Base-by-base conservation (phyloP, 2,797 vertebrate species). In the Hafferia zeledoni region DNA sequence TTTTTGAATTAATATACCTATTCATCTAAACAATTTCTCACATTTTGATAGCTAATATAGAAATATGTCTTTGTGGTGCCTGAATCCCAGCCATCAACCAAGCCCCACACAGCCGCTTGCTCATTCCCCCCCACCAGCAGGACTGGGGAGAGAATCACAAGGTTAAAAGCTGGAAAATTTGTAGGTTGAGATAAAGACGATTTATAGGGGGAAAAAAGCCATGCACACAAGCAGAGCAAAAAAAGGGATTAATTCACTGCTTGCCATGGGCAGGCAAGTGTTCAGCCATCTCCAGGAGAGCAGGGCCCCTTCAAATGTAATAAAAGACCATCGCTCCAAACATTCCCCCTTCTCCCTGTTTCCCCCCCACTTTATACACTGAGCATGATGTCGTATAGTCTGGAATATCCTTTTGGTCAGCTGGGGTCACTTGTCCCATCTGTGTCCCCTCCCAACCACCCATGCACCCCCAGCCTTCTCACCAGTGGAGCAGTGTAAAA, bases 31-130 rank as follows among this genome's bases (percentile, higher is more conserved):
- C 5, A 67, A 18, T 56, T 88, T 67, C 25, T 85, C 65, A 60
- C n/a, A 23, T 15, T 43, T 72, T 63, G 27, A 23, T 46, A 28
- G 5, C 25, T 55, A 37, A 27, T n/a, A 33, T 1, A 61, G 25
- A 56, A 72, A 49, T 27, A 2, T 31, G 13, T 39, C 14, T 57
- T 44, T 33, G 28, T 5, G 18, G n/a, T 46, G 44, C 2, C 33
- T 77, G 64, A 52, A 39, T 11, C 4, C 19, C 17, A 16, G n/a
- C 1, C 24, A 39, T 13, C 23, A 10, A 7, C 6, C 14, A 39
- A 39, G 28, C 37, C 30, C 22, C 37, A 39, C 4, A 2, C 28
- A 57, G 37, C 14, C 0, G 0, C 44, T 64, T 0, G 0, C 37
- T 70, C 37, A 9, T 43, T 43, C n/a, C 70, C n/a, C 12, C 50